These are phyloP conservation scores for Lycorma delicatula DNA, from an alignment of 1,140 invertebrate species.

Conservation along the genomic window DNA sequence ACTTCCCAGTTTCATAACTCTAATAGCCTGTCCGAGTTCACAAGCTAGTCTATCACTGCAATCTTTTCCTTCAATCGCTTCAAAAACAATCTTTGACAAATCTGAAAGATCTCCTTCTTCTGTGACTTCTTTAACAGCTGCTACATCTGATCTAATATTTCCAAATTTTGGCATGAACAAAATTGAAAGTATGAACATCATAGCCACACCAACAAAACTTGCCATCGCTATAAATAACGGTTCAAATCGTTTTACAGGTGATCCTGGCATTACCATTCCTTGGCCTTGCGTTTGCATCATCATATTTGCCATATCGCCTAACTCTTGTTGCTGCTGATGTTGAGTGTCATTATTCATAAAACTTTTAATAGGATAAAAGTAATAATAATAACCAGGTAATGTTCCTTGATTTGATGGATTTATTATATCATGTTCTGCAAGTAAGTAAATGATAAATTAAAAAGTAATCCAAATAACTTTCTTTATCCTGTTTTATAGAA, in stretches of 20 bases:
- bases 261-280: neutral
- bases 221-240: conserved; percentile 42
- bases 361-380: conserved; percentile 23
- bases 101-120: conserved; percentile 23
- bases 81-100: conserved; percentile 25
- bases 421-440: conserved; percentile 3
- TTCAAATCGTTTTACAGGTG: conserved; percentile 31
- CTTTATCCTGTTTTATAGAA: too few relatives aligned
- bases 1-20: conserved; percentile 23
- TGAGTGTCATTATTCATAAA: neutral
- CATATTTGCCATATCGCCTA: conserved; percentile 4
- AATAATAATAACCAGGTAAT: conserved; percentile 25
- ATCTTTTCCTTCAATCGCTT: conserved; percentile 30
- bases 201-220: conserved; percentile 41
- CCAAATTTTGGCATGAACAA: conserved; percentile 39
- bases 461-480: neutral
- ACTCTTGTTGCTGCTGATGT: neutral
- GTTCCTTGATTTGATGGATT: conserved; percentile 11
- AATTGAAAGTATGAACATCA: conserved; percentile 39
- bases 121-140: conserved; percentile 14
- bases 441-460: neutral
- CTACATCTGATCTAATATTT: conserved; percentile 8
- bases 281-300: neutral
- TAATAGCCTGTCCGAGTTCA: conserved; percentile 27
- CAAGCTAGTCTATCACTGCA: conserved; percentile 30